Percentiles rank a stretch among this genome's conserved stretches.
phyloP scores from a whole-genome alignment of 2,113 vertebrate genomes.

The Camelus dromedarius region DNA sequence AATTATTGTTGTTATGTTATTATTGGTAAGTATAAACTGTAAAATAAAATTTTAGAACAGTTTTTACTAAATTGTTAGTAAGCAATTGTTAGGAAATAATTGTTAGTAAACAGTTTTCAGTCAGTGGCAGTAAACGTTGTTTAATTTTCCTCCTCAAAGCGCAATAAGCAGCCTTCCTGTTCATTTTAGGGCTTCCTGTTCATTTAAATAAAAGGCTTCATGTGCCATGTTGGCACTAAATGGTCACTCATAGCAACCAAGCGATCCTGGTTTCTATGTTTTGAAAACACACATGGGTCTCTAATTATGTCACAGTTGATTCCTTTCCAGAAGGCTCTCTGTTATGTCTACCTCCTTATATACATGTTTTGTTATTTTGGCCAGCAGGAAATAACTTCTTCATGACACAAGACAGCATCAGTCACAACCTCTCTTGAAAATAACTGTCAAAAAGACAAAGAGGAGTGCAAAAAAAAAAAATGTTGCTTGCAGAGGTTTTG shows the following conservation, averaged over 20 bases:
- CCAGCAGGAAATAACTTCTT: slow-evolving; percentile 12
- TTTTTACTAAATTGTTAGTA: neutral
- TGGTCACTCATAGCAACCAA: neutral
- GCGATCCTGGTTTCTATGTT: neutral
- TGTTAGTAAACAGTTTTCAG: neutral
- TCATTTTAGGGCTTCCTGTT: slow-evolving; percentile 50
- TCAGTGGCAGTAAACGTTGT: neutral
- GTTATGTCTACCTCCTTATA: slow-evolving; percentile 5
- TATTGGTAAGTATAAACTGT: slow-evolving; percentile 20
- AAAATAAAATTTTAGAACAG: neutral
- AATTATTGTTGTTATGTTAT: slow-evolving; percentile 10
- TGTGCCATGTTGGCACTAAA: slow-evolving; percentile 4
- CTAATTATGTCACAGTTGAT: slow-evolving; percentile 42
- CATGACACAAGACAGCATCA: neutral
- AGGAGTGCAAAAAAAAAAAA: neutral
- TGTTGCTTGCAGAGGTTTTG: neutral
- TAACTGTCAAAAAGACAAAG: neutral
- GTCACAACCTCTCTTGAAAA: neutral
- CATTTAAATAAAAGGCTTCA: neutral
- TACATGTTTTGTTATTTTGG: slow-evolving; percentile 23
- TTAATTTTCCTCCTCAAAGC: neutral
- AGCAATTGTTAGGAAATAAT: slow-evolving; percentile 2
- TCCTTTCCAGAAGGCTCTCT: neutral
- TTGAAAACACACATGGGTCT: neutral
- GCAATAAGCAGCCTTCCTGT: neutral